Base-by-base conservation (phyloP, 2,113 vertebrate species). In the Cairina moschata region DNA sequence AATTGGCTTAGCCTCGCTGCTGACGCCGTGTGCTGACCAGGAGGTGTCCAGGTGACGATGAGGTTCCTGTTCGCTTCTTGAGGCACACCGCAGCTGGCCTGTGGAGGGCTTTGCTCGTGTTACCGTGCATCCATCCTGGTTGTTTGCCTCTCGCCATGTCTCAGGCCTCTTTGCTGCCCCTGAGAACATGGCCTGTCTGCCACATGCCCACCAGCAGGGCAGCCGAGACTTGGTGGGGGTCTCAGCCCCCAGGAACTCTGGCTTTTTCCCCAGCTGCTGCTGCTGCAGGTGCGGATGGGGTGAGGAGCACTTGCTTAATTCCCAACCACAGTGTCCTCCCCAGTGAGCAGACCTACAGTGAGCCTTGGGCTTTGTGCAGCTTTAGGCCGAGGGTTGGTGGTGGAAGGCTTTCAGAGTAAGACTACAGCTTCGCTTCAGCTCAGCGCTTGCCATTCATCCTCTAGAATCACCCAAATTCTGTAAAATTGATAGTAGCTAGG, bases 381-480 rank as follows among this genome's bases (percentile, higher is more conserved):
- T 73, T 69, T 50, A 36, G 34, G 59, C 55, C 73, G 44, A 79
- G 76, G 31, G 76, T 59, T 7, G 2, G 17, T 52, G 68, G 21
- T 74, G 8, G 21, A 60, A 77, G 31, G 21, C 23, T 68, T 55
- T 63, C 63, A 73, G 7, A 71, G 25, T 60, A 81, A 76, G 77
- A 58, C 29, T 86, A 34, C 52, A 55, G 69, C 74, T 94, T 81
- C 20, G 31, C 44, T 59, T 76, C 23, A 93, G n/a, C 56, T 87
- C 74, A 81, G 56, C 56, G 38, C 56, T 82, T 78, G 40, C 60
- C 1, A 0, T 85, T 67, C 66, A 11, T 75, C 54, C 81, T 83
- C 90, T 17, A 0, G 0, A 78, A 52, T 62, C 40, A 66, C 21
- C 26, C 52, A 13, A 20, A 38, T 54, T 58, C 74, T 1, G 0